Percentiles rank a stretch among this genome's conserved stretches.
phyloP scores from a whole-genome alignment of 2,113 vertebrate species.

The Tachysurus vachellii region DNA sequence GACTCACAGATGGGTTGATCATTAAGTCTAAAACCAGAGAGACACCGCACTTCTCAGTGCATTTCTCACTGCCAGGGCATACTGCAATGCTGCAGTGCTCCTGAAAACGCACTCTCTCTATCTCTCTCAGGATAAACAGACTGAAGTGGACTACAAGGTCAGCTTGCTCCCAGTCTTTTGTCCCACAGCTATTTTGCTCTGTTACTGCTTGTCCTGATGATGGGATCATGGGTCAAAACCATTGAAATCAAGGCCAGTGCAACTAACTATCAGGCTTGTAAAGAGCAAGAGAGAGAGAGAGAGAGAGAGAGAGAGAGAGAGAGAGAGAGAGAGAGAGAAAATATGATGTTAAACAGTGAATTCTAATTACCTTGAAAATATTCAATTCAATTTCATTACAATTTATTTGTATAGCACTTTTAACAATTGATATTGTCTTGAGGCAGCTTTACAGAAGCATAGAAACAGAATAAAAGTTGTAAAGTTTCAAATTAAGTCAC shows the following conservation, averaged over 20 bases:
- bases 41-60: background rate
- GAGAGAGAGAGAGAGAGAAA: slow-evolving; percentile 37
- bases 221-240: slow-evolving; percentile 64
- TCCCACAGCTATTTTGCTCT: slow-evolving; percentile 61
- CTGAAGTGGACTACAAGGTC: slow-evolving; percentile 70
- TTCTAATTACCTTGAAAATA: background rate
- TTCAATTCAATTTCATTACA: no score
- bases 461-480: no score
- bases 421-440: no score
- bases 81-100: slow-evolving; percentile 1
- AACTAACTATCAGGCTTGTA: background rate
- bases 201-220: slow-evolving; percentile 60
- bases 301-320: slow-evolving; percentile 47
- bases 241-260: slow-evolving; percentile 54
- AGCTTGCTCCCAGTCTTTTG: slow-evolving; percentile 62
- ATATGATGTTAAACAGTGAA: background rate
- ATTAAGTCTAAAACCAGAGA: slow-evolving; percentile 10
- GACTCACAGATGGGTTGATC: slow-evolving; percentile 9
- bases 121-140: slow-evolving; percentile 63
- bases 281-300: background rate
- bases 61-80: background rate
- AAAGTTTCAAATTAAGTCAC: no score
- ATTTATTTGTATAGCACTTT: no score
- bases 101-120: slow-evolving; percentile 17
- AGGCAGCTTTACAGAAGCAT: no score